phyloP scores from a whole-genome alignment of 2,888 invertebrate species.

The Scrobipalpa costella region DNA sequence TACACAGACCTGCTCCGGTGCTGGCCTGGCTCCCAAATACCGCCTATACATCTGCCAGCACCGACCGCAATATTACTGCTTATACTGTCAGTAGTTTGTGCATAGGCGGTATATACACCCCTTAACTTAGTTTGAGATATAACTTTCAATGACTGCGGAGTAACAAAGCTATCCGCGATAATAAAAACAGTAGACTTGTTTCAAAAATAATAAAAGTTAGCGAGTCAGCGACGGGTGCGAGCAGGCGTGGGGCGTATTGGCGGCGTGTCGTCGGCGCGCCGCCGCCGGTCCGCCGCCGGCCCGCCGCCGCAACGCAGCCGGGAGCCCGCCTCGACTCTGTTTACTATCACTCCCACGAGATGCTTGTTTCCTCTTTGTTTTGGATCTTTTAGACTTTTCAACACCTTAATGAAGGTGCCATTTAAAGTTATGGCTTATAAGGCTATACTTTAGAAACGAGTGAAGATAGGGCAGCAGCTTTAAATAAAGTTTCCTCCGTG shows the following conservation, averaged over 20 bases:
- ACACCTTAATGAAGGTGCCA: conserved; percentile 49
- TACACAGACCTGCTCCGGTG: conserved; percentile 44
- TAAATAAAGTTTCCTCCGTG: conserved; percentile 26
- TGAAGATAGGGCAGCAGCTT: conserved; percentile 17
- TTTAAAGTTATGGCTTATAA: conserved; percentile 24
- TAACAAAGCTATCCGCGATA: conserved; percentile 55
- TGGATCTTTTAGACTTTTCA: conserved; percentile 51
- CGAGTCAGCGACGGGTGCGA: conserved; percentile 45
- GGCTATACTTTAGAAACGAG: conserved; percentile 18
- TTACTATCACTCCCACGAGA: conserved; percentile 60
- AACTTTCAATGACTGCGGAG: background rate
- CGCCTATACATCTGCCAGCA: background rate
- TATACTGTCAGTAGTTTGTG: background rate
- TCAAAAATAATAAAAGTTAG: conserved; percentile 75
- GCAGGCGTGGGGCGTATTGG: conserved; percentile 36
- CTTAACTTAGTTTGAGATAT: background rate
- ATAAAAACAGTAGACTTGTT: conserved; percentile 65
- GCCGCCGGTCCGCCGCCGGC: conserved; percentile 31
- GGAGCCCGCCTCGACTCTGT: conserved; percentile 54
- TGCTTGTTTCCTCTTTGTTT: conserved; percentile 57
- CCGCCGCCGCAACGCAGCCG: conserved; percentile 35
- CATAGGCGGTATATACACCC: background rate
- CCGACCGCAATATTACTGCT: background rate
- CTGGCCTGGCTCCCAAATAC: background rate
- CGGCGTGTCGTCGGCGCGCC: conserved; percentile 41